phyloP scores from a whole-genome alignment of 2,888 invertebrate species.

The Ganaspis brasiliensis region DNA sequence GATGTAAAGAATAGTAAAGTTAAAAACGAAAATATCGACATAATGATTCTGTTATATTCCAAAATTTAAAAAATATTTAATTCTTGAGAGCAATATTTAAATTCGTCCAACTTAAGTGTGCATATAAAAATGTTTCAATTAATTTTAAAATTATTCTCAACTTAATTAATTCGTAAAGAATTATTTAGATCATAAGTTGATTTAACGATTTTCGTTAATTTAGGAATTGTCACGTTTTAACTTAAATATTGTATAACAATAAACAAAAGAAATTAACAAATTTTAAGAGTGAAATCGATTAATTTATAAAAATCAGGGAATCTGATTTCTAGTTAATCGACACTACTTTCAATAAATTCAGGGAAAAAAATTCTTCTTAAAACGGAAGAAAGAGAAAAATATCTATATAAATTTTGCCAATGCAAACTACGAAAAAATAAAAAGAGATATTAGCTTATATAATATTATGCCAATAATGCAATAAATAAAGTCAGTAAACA shows the following conservation, averaged over 20 bases:
- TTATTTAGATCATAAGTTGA: background rate
- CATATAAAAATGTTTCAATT: background rate
- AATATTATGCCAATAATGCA: background rate
- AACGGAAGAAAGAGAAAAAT: background rate
- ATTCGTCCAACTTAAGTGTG: background rate
- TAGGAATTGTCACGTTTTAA: too few species aligned
- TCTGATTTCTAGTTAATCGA: too few species aligned
- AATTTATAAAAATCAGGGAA: too few species aligned
- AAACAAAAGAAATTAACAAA: too few species aligned
- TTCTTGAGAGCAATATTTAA: conserved; percentile 2
- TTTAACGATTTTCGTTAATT: background rate
- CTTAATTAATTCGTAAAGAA: background rate
- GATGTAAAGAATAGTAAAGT: background rate
- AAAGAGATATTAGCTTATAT: too few species aligned
- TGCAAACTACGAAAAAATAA: too few species aligned
- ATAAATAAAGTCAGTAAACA: too few species aligned
- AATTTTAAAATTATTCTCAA: background rate
- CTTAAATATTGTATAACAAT: conserved; percentile 10
- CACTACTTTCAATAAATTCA: too few species aligned
- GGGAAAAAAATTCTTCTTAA: background rate
- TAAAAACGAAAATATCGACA: conserved; percentile 1
- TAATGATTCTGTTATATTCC: background rate
- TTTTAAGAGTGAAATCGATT: too few species aligned
- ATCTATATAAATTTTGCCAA: background rate
- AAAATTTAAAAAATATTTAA: background rate